These are phyloP conservation scores for Psix sp. DNA, from an alignment of 1,140 invertebrate genomes.

Conservation along the genomic window DNA sequence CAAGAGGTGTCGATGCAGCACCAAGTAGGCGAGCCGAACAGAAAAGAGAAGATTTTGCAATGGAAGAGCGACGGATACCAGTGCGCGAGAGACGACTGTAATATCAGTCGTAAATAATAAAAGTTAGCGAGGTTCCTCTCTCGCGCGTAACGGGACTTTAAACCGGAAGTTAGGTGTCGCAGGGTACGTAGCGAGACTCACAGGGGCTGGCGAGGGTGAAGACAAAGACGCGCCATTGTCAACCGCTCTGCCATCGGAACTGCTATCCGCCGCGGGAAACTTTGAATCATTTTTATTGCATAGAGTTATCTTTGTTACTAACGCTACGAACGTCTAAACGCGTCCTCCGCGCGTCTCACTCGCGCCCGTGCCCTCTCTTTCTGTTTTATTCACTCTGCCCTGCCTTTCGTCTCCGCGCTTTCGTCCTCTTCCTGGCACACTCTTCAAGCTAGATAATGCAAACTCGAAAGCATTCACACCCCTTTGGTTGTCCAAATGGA, in stretches of 20 bases:
- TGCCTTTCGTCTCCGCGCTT: conserved; percentile 50
- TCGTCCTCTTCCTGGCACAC: conserved; percentile 62
- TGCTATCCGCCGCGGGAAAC: conserved; percentile 78
- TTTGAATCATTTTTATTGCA: conserved; percentile 79
- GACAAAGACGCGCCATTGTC: conserved; percentile 78
- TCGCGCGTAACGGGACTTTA: conserved; percentile 74
- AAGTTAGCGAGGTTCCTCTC: conserved; percentile 76
- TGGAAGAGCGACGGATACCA: conserved; percentile 55
- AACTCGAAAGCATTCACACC: conserved; percentile 77
- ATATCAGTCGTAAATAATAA: conserved; percentile 79
- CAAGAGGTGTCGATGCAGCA: conserved; percentile 41
- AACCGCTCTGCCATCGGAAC: conserved; percentile 77
- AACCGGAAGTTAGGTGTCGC: conserved; percentile 79
- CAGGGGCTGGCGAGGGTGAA: conserved; percentile 67
- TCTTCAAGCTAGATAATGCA: conserved; percentile 74
- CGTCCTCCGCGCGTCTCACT: conserved; percentile 59
- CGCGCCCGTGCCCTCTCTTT: conserved; percentile 42
- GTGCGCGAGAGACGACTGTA: conserved; percentile 67
- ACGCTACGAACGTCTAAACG: conserved; percentile 76
- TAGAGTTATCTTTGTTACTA: conserved; percentile 78
- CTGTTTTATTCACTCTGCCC: conserved; percentile 53
- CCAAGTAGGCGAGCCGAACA: conserved; percentile 34
- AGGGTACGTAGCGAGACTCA: conserved; percentile 66
- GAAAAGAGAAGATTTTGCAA: conserved; percentile 56
- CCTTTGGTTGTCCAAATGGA: conserved; percentile 77